Evolutionary conservation across 2,113 vertebrate species (phyloP).

Genomic region (Potamarius usumacintae): DNA sequence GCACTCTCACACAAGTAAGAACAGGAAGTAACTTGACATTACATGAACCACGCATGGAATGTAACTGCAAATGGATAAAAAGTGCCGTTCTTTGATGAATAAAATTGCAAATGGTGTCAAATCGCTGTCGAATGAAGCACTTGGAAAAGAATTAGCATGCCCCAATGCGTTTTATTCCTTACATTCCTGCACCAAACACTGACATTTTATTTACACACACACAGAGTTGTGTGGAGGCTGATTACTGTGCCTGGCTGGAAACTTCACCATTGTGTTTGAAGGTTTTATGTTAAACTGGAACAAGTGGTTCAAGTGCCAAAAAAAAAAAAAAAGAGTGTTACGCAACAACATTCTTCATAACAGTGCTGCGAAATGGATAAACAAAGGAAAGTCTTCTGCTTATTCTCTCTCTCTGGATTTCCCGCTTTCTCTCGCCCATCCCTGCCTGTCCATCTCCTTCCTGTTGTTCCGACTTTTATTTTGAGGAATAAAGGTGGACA

Average conservation of each 20-base stretch:
- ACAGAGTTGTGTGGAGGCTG: not conserved
- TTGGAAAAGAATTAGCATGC: not conserved
- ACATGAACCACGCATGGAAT: not conserved
- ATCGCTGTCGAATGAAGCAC: not conserved
- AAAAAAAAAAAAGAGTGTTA: not conserved
- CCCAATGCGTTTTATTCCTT: not conserved
- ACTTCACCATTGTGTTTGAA: constrained; percentile 20
- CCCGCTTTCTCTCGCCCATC: not conserved
- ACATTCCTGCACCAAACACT: not conserved
- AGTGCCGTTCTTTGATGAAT: not conserved
- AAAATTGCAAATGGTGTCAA: not conserved
- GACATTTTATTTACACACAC: not conserved
- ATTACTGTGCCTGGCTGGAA: constrained; percentile 7
- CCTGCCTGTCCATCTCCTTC: not conserved
- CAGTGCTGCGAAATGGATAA: not conserved
- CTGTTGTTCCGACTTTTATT: not conserved
- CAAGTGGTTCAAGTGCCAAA: not conserved
- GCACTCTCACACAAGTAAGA: not conserved
- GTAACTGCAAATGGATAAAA: not conserved
- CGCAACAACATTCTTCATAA: constrained; percentile 14
- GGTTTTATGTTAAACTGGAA: not conserved
- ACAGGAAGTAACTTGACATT: not conserved
- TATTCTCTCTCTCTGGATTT: not conserved
- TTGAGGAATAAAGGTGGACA: not conserved
- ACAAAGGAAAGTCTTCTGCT: constrained; percentile 13